Evolutionary conservation across 37 sponge, comb jelly and placozoan species (phyloP).

Genomic region (Beroe ovata): DNA sequence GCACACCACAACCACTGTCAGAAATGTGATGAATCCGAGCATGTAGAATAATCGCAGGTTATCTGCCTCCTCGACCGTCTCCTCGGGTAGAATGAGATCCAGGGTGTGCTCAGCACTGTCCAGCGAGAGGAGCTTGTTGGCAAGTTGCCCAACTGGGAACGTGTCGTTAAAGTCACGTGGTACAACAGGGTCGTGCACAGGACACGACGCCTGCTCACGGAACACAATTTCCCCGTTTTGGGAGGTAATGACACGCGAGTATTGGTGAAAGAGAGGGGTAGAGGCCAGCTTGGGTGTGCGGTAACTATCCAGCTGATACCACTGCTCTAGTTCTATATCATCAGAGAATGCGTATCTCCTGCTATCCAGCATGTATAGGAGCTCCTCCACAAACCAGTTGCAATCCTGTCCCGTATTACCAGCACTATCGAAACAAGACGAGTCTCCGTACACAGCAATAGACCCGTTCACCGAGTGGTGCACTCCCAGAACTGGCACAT

Average conservation of each 20-base stretch:
- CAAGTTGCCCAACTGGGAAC: constrained; percentile 16
- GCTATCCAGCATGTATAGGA: neutral
- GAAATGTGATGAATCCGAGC: constrained; percentile 41
- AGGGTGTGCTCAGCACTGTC: neutral
- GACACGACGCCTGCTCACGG: neutral
- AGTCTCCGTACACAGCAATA: constrained; percentile 88
- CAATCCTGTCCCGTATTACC: neutral
- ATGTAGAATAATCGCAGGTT: neutral
- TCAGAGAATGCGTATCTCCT: neutral
- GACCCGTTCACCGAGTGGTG: constrained; percentile 79
- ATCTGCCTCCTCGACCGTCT: constrained; percentile 41
- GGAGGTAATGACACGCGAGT: neutral
- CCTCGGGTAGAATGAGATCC: constrained; percentile 11
- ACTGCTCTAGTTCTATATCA: neutral
- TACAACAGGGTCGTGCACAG: neutral
- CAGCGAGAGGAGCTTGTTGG: neutral
- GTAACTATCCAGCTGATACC: neutral
- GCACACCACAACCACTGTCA: neutral
- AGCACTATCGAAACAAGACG: constrained; percentile 93
- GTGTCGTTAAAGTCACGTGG: constrained; percentile 57
- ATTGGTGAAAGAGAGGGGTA: constrained; percentile 41
- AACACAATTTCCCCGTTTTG: neutral
- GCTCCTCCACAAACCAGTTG: constrained; percentile 34
- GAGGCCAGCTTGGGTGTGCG: constrained; percentile 24
- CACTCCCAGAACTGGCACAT: constrained; percentile 83